Conservation (phyloP, 2,888 invertebrate genomes). For the Athalia rosae region DNA sequence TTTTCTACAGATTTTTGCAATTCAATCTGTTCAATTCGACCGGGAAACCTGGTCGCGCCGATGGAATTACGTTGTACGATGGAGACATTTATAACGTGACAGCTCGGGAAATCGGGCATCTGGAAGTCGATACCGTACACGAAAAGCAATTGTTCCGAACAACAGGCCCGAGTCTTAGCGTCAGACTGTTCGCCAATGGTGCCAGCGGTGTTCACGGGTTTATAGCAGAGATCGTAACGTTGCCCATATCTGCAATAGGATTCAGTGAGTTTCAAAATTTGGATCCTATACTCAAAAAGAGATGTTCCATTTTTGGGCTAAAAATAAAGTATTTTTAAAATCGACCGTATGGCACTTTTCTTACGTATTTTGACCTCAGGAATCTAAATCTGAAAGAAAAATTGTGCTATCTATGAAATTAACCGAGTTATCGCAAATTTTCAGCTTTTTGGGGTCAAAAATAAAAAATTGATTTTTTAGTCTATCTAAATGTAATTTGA, state of each 20-base stretch:
- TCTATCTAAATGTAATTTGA: too few relatives aligned
- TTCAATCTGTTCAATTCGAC: conserved; percentile 95
- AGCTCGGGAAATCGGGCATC: conserved; percentile 81
- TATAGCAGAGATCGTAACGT: conserved; percentile 95
- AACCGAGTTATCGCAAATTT: too few relatives aligned
- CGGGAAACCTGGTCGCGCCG: conserved; percentile 85
- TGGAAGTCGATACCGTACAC: conserved; percentile 82
- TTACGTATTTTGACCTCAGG: too few relatives aligned
- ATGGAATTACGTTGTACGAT: conserved; percentile 91
- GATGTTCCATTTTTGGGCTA: too few relatives aligned
- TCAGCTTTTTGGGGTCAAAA: too few relatives aligned
- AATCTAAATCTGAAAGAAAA: too few relatives aligned
- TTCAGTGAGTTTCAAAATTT: conserved; percentile 81
- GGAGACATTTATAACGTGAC: conserved; percentile 94
- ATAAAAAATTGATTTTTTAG: too few relatives aligned
- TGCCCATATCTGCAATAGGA: conserved; percentile 93
- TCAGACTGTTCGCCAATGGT: conserved; percentile 95
- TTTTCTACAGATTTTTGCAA: conserved; percentile 82
- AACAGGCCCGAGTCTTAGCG: conserved; percentile 86
- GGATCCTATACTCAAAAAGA: conserved; percentile 26
- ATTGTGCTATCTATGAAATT: too few relatives aligned
- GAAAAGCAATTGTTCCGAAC: conserved; percentile 87
- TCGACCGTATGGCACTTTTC: too few relatives aligned
- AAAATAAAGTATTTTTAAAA: too few relatives aligned
- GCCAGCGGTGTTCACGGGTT: conserved; percentile 96